Evolutionary conservation across 2,888 invertebrate species (phyloP), one percentile per base, ranked within the genome.

Genomic region (Orthonevra nobilis): DNA sequence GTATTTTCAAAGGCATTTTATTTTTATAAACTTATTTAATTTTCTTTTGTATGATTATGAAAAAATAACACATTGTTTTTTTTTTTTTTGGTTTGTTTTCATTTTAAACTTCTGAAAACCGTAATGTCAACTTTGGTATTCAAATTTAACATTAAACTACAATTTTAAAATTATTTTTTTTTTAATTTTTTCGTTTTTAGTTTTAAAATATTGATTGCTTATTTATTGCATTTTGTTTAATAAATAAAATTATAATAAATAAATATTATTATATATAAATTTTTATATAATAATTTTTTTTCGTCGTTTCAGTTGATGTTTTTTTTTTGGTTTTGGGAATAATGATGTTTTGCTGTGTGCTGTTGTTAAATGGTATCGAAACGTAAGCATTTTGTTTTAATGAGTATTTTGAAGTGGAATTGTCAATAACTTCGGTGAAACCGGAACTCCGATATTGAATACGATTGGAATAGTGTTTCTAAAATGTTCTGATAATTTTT

Each of bases 1-100:
- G 50, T 77, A 60, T 77, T 64, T 61, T 72, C 60, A 70, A 77
- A 77, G 77, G 77, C 77, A 70, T 77, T 77, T 77, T 77, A 70
- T 58, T 34, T 64, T 26, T 58, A 26, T 32, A 30, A 58, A 46
- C n/a, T n/a, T 61, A 50, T 28, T 46, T 52, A 19, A 36, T 48
- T 23, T 20, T 7, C 40, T 30, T 68, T 48, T 46, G 23, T 10
- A 54, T 42, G 28, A 50, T 58, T 56, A 54, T 42, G 69, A 46
- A 64, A 75, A 77, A 77, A 63, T 60, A 70, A 77, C 44, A 77
- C 42, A 26, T 54, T 60, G n/a, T n/a, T n/a, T 52, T 48, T 48
- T 40, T 15, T 54, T 52, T 46, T 48, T 38, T 44, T n/a, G n/a
- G n/a, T n/a, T n/a, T n/a, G n/a, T n/a, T n/a, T n/a, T n/a, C n/a